Evolutionary conservation across 2,888 invertebrate genomes (phyloP), one percentile per base, ranked within the genome.

Genomic region (Drosophila trichaetosa): DNA sequence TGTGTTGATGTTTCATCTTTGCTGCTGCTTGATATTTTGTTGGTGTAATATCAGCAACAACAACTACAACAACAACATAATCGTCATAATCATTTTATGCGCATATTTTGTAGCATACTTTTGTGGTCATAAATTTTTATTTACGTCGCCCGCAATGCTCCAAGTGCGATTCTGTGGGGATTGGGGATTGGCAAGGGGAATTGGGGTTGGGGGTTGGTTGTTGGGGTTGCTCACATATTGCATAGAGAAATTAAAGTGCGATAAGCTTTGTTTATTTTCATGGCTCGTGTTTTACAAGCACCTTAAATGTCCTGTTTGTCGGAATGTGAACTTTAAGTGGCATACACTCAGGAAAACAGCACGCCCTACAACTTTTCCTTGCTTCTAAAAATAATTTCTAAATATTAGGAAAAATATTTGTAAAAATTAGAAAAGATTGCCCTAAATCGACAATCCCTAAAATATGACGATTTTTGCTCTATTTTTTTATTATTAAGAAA

Each of bases 71-170:
- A 73, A 54, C 72, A 73, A 76, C 78, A 80, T 86, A 90, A 89
- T 85, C 88, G 89, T 90, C 83, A 86, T 87, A 87, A 87, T 88
- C 90, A 90, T 88, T 90, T 87, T 90, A 86, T 89, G 88, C 74
- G 79, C 82, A 86, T 87, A 81, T 82, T 79, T 82, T 82, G 76
- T 82, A 76, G 77, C 87, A 80, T 79, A 90, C 84, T 84, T 89
- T 80, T 85, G 79, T 77, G 82, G 75, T 73, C 84, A 89, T 90
- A 87, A 73, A 87, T 87, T 89, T 87, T 87, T 89, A 83, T 87
- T 87, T 74, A 76, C 87, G 73, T 79, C 66, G 75, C 67, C 73
- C 67, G 79, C 64, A 72, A 76, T 67, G 79, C 66, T 70, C 61
- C 71, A 53, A 69, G 65, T 69, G 76, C 58, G 73, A 74, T 69